Evolutionary conservation across 1,140 invertebrate species (phyloP).

Genomic region (Leptopilina clavipes): DNA sequence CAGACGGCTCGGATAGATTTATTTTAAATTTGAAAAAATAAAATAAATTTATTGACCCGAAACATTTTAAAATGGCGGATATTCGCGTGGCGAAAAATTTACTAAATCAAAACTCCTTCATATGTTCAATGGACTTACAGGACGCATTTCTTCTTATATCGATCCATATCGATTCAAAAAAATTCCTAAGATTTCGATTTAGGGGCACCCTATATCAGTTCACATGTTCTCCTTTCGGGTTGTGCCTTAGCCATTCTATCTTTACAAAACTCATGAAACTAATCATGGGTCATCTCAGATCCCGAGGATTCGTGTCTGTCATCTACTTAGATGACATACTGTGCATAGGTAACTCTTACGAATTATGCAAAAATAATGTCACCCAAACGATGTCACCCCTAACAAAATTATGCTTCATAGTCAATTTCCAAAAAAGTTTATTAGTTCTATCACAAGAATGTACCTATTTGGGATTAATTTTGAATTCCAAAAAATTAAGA

Average conservation of each 20-base stretch:
- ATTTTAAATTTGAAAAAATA: constrained; percentile 41
- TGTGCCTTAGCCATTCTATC: constrained; percentile 19
- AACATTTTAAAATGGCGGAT: constrained; percentile 39
- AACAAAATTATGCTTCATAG: background rate
- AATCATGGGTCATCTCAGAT: background rate
- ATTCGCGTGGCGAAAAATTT: constrained; percentile 5
- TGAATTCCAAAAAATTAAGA: background rate
- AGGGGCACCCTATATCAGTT: constrained; percentile 9
- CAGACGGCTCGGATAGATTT: constrained; percentile 8
- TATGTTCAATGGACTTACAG: constrained; percentile 32
- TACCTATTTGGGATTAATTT: background rate
- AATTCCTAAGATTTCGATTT: constrained; percentile 38
- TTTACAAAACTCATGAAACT: background rate
- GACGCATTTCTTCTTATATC: constrained; percentile 34
- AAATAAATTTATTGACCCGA: constrained; percentile 36
- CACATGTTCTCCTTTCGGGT: background rate
- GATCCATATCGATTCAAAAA: constrained; percentile 31
- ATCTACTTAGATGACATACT: constrained; percentile 8
- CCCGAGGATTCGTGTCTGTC: background rate
- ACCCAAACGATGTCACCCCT: background rate
- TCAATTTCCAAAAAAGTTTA: background rate
- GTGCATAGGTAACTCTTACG: background rate
- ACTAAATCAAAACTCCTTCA: constrained; percentile 9
- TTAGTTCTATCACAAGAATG: background rate
- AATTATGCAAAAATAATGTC: background rate